Percentiles rank a stretch among this genome's conserved stretches.
Evolutionary conservation across 2,113 vertebrate genomes (phyloP).

Genomic region (Crotalus horridus): DNA sequence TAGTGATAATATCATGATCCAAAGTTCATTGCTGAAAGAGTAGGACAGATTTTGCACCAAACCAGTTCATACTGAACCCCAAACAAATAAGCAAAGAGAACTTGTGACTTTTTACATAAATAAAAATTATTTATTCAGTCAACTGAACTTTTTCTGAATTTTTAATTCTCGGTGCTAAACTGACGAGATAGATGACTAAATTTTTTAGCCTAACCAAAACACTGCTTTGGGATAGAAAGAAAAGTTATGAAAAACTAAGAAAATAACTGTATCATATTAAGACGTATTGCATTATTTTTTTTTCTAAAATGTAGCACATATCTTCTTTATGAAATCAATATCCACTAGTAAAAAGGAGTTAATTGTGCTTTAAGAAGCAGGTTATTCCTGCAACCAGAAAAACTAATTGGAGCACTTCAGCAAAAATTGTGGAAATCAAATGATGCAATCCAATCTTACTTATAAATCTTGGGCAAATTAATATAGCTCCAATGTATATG

Average conservation of each 20-base stretch:
- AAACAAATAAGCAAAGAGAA: background rate
- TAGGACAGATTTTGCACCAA: background rate
- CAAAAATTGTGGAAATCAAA: background rate
- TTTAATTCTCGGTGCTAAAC: slow-evolving; percentile 17
- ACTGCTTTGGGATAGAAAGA: background rate
- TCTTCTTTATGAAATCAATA: background rate
- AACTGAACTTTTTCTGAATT: background rate
- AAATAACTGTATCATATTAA: no score
- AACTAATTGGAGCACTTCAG: background rate
- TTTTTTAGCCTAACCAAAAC: background rate
- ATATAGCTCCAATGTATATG: background rate
- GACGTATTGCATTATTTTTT: background rate
- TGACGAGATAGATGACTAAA: background rate
- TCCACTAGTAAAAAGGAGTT: background rate
- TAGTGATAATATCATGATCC: background rate
- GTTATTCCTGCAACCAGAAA: background rate
- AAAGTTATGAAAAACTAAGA: no score
- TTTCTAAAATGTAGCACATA: background rate
- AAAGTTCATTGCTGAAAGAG: background rate
- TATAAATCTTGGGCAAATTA: background rate
- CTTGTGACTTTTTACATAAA: slow-evolving; percentile 7
- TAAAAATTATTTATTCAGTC: slow-evolving; percentile 13
- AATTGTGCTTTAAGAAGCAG: background rate
- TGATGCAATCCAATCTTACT: background rate
- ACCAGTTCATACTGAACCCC: background rate